A percentile compares a stretch with the other conserved stretches of the same genome.
Evolutionary conservation across 2,113 vertebrate genomes (phyloP).

Genomic region (Gallinago undulata): DNA sequence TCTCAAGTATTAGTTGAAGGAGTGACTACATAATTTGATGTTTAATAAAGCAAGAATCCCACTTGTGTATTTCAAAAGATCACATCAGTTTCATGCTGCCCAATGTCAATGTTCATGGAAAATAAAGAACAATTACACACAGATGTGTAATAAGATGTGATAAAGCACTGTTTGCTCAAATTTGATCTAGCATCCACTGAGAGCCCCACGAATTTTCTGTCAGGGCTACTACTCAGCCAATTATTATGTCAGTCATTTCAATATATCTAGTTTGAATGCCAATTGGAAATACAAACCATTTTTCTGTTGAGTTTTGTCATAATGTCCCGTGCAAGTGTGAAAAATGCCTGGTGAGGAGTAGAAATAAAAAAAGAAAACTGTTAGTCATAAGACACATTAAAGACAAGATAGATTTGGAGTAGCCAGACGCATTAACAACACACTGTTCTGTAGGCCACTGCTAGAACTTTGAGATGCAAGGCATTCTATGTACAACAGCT

Average conservation of each 20-base stretch:
- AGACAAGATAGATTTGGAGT: not conserved
- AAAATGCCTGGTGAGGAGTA: constrained; percentile 85
- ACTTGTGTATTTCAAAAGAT: not conserved
- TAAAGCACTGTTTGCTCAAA: not conserved
- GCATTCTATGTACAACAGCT: not conserved
- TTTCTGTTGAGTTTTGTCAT: constrained; percentile 97
- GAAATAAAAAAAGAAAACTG: not conserved
- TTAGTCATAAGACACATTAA: not conserved
- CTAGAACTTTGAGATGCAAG: not conserved
- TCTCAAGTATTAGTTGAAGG: not conserved
- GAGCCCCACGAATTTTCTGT: not conserved
- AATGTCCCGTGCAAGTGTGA: constrained; percentile 94
- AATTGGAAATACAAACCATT: constrained; percentile 83
- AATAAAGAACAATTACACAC: not conserved
- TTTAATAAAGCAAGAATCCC: not conserved
- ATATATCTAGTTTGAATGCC: not conserved
- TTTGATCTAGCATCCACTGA: not conserved
- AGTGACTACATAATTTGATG: not conserved
- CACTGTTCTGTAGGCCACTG: not conserved
- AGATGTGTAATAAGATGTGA: not conserved
- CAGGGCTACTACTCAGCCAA: not conserved
- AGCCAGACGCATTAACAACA: not conserved
- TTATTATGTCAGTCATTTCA: not conserved
- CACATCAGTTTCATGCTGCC: not conserved
- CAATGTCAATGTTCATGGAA: not conserved